Evolutionary conservation across 2,113 vertebrate species (phyloP).

Genomic region (Podiceps cristatus): DNA sequence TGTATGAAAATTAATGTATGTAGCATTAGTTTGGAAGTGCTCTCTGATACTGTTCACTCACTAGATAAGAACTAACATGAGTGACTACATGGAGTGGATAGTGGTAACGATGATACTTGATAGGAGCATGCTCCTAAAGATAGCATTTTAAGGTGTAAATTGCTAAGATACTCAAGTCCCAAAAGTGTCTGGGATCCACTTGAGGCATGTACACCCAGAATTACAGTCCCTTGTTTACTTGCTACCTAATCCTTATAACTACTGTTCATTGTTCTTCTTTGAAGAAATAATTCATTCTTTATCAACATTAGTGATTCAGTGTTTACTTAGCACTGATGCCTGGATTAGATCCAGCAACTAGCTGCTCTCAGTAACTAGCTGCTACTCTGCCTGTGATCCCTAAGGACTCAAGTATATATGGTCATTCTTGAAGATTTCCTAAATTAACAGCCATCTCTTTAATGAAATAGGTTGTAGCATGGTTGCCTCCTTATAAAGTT

Average conservation of each 20-base stretch:
- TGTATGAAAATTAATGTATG: neutral
- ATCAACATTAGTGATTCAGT: neutral
- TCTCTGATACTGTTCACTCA: neutral
- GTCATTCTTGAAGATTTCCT: neutral
- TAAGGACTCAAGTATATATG: neutral
- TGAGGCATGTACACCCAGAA: neutral
- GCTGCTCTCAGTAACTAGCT: neutral
- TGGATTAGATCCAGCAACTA: neutral
- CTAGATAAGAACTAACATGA: neutral
- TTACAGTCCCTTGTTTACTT: neutral
- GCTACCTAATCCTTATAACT: neutral
- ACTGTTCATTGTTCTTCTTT: neutral
- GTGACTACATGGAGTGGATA: neutral
- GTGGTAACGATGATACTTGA: neutral
- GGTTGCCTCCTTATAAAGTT: neutral
- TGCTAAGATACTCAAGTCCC: neutral
- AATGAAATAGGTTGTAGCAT: neutral
- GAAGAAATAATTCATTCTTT: neutral
- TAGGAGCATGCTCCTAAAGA: neutral
- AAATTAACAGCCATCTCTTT: neutral
- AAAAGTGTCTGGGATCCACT: neutral
- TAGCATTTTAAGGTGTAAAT: constrained; percentile 12
- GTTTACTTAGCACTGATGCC: neutral
- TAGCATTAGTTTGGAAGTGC: neutral
- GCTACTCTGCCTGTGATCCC: neutral